These are phyloP conservation scores for Cossypha heuglini DNA, from an alignment of 2,797 vertebrate genomes.

Conservation along the genomic window DNA sequence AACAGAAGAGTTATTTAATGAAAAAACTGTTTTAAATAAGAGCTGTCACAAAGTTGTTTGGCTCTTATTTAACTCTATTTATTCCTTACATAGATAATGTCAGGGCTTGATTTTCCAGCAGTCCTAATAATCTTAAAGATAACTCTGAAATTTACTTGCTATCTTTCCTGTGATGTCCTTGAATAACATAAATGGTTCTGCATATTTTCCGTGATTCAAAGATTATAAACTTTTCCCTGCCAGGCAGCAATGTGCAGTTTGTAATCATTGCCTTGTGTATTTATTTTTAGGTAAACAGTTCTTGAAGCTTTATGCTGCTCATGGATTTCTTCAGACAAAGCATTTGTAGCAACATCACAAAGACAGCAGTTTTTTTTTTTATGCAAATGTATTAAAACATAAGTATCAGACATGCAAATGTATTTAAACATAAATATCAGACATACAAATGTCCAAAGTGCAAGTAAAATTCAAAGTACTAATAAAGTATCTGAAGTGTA, in stretches of 20 bases:
- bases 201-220: not conserved
- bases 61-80: not conserved
- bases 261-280: not conserved
- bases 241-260: not conserved
- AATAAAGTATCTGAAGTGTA: not conserved
- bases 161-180: conserved; percentile 18
- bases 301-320: not conserved
- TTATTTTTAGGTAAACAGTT: not conserved
- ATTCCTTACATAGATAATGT: not conserved
- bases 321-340: not conserved
- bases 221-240: not conserved
- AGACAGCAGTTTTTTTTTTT: not conserved
- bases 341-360: not conserved
- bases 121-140: conserved; percentile 33
- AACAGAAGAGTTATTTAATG: not conserved
- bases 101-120: conserved; percentile 1
- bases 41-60: not conserved
- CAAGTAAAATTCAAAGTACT: not conserved
- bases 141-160: conserved; percentile 15
- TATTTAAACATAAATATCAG: not conserved
- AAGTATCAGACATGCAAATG: not conserved
- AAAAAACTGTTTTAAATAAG: conserved; percentile 1
- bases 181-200: not conserved
- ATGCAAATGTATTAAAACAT: not conserved
- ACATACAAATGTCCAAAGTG: not conserved